Evolutionary conservation across 2,113 vertebrate species (phyloP).

Genomic region (Caracal caracal): DNA sequence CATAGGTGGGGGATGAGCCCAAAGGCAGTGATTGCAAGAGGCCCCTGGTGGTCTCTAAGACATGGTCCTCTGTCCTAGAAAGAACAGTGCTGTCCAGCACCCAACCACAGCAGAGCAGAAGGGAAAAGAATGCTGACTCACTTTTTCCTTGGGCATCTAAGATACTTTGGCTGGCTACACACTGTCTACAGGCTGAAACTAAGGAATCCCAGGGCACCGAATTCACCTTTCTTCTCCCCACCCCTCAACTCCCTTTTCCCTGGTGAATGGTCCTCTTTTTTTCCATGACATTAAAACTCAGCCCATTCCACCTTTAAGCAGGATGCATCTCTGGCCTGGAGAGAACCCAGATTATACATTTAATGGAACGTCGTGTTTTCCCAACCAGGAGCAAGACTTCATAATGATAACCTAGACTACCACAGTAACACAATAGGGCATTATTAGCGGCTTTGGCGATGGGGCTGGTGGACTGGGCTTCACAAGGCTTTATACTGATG

Average conservation of each 20-base stretch:
- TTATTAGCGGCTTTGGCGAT: constrained; percentile 74
- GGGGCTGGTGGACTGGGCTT: constrained; percentile 39
- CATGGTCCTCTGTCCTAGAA: constrained; percentile 39
- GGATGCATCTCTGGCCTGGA: constrained; percentile 62
- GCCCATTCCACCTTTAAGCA: constrained; percentile 56
- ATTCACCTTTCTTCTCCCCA: background rate
- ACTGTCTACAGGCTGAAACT: background rate
- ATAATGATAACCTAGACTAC: constrained; percentile 75
- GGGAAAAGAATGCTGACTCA: constrained; percentile 45
- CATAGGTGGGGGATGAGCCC: background rate
- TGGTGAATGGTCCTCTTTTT: background rate
- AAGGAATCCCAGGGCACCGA: background rate
- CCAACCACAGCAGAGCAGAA: background rate
- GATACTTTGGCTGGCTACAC: background rate
- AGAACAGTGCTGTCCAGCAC: constrained; percentile 62
- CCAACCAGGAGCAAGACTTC: constrained; percentile 70
- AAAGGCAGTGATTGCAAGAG: background rate
- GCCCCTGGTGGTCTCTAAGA: background rate
- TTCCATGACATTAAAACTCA: constrained; percentile 31
- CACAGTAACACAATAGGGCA: constrained; percentile 78
- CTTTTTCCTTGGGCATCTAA: constrained; percentile 46
- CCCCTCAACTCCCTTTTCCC: background rate
- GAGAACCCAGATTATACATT: constrained; percentile 68
- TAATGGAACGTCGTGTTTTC: constrained; percentile 73
- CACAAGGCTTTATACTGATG: constrained; percentile 67